These are phyloP conservation scores for Melinaea marsaeus DNA, from an alignment of 2,888 invertebrate genomes.

Conservation along the genomic window DNA sequence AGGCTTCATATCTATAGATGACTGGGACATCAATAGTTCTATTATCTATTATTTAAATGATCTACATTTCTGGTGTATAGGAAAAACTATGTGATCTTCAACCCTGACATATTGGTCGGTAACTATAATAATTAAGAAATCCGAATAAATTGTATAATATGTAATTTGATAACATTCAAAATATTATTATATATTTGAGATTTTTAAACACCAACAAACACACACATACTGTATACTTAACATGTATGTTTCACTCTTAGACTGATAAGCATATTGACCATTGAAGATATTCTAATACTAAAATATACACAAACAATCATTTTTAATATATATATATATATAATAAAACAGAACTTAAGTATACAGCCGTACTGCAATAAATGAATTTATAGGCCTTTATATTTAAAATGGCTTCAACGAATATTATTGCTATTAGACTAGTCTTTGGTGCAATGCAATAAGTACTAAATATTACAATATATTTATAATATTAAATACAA, in stretches of 20 bases:
- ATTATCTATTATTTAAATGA: background rate
- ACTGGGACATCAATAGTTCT: background rate
- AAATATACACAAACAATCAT: no score
- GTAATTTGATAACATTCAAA: background rate
- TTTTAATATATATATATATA: no score
- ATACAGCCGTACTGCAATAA: no score
- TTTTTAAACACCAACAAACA: background rate
- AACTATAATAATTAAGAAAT: background rate
- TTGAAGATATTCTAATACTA: no score
- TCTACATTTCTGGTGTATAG: background rate
- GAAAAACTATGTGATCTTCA: slow-evolving; percentile 7
- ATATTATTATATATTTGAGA: background rate
- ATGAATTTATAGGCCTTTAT: no score
- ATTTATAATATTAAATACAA: no score
- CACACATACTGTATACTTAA: background rate
- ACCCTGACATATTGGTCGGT: slow-evolving; percentile 17
- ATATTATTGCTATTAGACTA: background rate
- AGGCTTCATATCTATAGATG: no score
- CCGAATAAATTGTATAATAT: background rate
- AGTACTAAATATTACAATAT: background rate
- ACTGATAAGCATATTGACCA: no score
- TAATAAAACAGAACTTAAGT: no score
- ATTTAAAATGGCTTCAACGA: background rate
- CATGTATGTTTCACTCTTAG: no score
- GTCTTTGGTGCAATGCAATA: slow-evolving; percentile 6